Base-by-base conservation (phyloP, 2,113 vertebrate genomes). In the Holacanthus passer region DNA sequence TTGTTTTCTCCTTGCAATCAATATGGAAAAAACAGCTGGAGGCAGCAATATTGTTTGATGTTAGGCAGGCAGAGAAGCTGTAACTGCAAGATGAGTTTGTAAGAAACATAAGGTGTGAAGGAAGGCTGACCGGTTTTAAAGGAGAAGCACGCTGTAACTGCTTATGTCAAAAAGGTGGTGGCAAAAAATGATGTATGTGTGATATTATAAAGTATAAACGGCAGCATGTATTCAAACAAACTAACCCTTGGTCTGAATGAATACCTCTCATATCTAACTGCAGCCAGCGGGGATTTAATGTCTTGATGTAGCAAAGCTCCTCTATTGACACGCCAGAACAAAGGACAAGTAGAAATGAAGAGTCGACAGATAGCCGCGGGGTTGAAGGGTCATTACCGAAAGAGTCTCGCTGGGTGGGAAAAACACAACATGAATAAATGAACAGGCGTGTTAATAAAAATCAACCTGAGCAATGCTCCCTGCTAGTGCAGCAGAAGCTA, bases 341-440 rank as follows among this genome's bases (percentile, higher is more conserved):
- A 67, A 43, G 14, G 22, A 53, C 67, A 22, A 67, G 47, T 27
- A 37, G 22, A 66, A 47, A 47, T 22, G 29, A 53, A 72, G 63
- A 52, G 24, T 22, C 22, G 43, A 66, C 22, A 2, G 32, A 52
- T 52, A 9, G 60, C 66, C 3, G 2, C 22, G 4, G 59, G 39
- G 16, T 58, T 83, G 41, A 86, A 75, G n/a, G 60, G 41, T 82
- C 78, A 72, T 73, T 67, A 64, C 45, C 31, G 73, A 70, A 83
- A 41, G 32, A 74, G 65, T 74, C 47, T 27, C 74, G 59, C 47
- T 81, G 72, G 35, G 66, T 43, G 50, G 24, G 35, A 70, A 64
- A 65, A 80, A 67, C 62, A 56, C 22, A 19, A 47, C 69, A 78
- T 77, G 29, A 79, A 87, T 53, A 76, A 82, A 77, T 53, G 20